Evolutionary conservation across 1,140 invertebrate genomes (phyloP), one percentile per base, ranked within the genome.

Genomic region (Pachyrhynchus sulphureomaculatus): DNA sequence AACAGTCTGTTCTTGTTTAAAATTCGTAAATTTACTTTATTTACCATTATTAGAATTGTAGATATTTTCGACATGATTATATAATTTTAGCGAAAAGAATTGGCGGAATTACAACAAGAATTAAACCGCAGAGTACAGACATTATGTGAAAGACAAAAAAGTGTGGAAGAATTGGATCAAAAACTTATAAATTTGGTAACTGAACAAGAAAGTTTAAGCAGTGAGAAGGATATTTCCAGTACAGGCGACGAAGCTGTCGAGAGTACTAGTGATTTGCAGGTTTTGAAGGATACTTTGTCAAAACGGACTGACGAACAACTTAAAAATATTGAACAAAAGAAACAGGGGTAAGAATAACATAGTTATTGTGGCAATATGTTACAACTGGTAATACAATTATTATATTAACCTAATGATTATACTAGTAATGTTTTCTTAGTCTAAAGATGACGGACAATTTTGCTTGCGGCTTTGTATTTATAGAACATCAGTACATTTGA

Each of bases 21-120:
- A n/a, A n/a, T n/a, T n/a, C n/a, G n/a, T n/a, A n/a, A n/a, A n/a
- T n/a, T n/a, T n/a, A n/a, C n/a, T n/a, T n/a, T n/a, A n/a, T n/a
- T n/a, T n/a, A n/a, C n/a, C n/a, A n/a, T n/a, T n/a, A n/a, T n/a
- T n/a, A n/a, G n/a, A n/a, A n/a, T n/a, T n/a, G n/a, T n/a, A n/a
- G n/a, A n/a, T n/a, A n/a, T n/a, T n/a, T n/a, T n/a, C n/a, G n/a
- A n/a, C n/a, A n/a, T 23, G 15, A 29, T 29, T 44, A 6, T 18
- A 24, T 39, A 61, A 53, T 66, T 69, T 64, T 51, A 76, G 75
- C 66, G 72, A 48, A 68, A 85, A 66, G 85, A 88, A 71, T 72
- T 90, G 49, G 79, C 83, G 29, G 80, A 82, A 23, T 70, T 90
- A 23, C 86, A 89, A 69, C 76, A 78, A 2, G 82, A 89, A 72